Evolutionary conservation across 2,113 vertebrate species (phyloP), one percentile per base, ranked within the genome.

Genomic region (Chaetodon trifascialis): DNA sequence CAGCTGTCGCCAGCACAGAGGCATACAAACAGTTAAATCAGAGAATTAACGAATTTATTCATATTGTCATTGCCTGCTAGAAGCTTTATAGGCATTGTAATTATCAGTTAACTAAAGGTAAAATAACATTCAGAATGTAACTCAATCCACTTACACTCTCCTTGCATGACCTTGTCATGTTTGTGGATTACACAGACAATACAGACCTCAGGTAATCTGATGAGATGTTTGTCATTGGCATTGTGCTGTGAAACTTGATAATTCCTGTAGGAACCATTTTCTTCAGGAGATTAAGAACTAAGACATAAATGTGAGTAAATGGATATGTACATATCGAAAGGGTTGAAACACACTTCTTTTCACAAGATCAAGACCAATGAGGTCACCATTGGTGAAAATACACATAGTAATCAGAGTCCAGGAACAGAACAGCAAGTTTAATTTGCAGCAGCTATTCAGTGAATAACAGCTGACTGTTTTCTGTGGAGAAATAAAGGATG

Each of bases 141-240:
- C n/a, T 55, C 67, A 30, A 82, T 79, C 64, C 34, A 80, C 94
- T 93, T 86, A 98, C 97, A 84, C 76, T 93, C 89, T 91, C 97
- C 97, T 0, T 59, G 82, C 93, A 97, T 95, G 79, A 97, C 99
- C 79, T 95, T 94, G 46, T 94, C 82, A 98, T 69, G 91, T 96
- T 40, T 5, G 30, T 30, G 49, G 16, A 42, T 51, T 25, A 63
- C 21, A 40, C 34, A 40, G 47, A 66, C 17, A 58, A 44, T 25
- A 65, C 11, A 36, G 23, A 56, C 17, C 49, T 1, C 6, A 30
- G 10, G 55, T 19, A 40, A 47, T 19, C 21, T 40, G 30, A n/a
- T 46, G 11, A 46, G 11, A 44, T 4, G 21, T 44, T 30, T 65
- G 16, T 56, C 34, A 11, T 46, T 44, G 25, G 19, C 7, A 21